These are phyloP conservation scores for Acronicta alni DNA, from an alignment of 2,888 invertebrate species.

Conservation along the genomic window DNA sequence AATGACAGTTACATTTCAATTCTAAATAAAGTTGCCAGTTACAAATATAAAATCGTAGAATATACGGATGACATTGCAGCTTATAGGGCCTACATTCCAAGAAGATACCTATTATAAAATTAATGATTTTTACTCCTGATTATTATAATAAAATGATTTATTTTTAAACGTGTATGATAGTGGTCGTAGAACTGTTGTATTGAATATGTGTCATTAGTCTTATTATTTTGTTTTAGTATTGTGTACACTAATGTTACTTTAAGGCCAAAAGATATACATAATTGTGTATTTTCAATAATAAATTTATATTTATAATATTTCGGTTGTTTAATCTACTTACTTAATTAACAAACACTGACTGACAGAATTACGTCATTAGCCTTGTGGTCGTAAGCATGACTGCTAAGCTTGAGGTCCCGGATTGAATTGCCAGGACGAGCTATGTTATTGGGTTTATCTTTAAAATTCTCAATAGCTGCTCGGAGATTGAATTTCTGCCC, in stretches of 20 bases:
- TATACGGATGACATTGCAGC: slow-evolving; percentile 82
- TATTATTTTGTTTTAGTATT: slow-evolving; percentile 76
- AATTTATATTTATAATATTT: slow-evolving; percentile 81
- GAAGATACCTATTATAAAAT: slow-evolving; percentile 67
- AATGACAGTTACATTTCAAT: no score
- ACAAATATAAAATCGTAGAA: slow-evolving; percentile 40
- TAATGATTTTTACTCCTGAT: slow-evolving; percentile 73
- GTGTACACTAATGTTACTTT: slow-evolving; percentile 85
- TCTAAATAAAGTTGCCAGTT: slow-evolving; percentile 46
- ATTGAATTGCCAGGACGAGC: no score
- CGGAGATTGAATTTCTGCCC: no score
- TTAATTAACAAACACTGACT: no score
- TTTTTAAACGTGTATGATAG: slow-evolving; percentile 76
- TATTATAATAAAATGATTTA: slow-evolving; percentile 59
- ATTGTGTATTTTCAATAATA: slow-evolving; percentile 87
- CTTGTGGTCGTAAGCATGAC: no score
- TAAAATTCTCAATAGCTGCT: no score
- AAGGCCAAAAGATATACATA: slow-evolving; percentile 88
- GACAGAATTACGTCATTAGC: no score
- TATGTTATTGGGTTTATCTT: no score
- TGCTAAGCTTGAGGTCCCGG: no score
- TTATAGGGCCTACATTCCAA: slow-evolving; percentile 80
- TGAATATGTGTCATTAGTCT: slow-evolving; percentile 79
- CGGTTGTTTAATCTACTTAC: slow-evolving; percentile 52
- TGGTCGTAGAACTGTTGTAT: slow-evolving; percentile 84